A percentile compares a stretch with the other conserved stretches of the same genome.
Evolutionary conservation across 2,888 invertebrate species (phyloP).

Genomic region (Nasonovia ribisnigri): DNA sequence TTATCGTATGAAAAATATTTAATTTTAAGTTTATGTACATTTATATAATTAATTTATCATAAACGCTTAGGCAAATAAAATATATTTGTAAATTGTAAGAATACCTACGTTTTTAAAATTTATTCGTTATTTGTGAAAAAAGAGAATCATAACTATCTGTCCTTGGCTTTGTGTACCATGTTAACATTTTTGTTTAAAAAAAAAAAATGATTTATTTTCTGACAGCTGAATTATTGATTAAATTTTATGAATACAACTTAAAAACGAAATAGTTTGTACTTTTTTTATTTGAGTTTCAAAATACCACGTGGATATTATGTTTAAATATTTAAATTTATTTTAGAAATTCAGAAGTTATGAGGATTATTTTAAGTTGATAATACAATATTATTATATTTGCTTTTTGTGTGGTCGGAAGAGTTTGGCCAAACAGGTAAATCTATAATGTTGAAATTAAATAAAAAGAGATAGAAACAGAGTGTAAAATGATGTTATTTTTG

Average conservation of each 20-base stretch:
- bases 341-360: not conserved
- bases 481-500: not conserved
- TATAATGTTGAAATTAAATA: not conserved
- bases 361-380: not conserved
- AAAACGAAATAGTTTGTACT: not conserved
- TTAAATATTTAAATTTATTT: not conserved
- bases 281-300: not conserved
- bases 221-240: not conserved
- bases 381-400: not conserved
- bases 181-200: not conserved
- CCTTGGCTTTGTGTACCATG: not conserved
- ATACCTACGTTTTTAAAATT: not conserved
- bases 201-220: not conserved
- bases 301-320: not conserved
- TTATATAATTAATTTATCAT: not conserved
- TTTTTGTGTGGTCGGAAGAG: not conserved
- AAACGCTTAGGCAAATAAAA: not conserved
- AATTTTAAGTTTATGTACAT: not conserved
- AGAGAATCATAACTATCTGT: not conserved
- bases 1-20: not conserved
- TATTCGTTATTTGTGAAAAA: not conserved
- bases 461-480: not conserved
- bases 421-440: not conserved
- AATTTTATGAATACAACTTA: constrained; percentile 14
- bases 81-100: not conserved